phyloP scores from a whole-genome alignment of 2,797 vertebrate species.

The Natrix natrix region DNA sequence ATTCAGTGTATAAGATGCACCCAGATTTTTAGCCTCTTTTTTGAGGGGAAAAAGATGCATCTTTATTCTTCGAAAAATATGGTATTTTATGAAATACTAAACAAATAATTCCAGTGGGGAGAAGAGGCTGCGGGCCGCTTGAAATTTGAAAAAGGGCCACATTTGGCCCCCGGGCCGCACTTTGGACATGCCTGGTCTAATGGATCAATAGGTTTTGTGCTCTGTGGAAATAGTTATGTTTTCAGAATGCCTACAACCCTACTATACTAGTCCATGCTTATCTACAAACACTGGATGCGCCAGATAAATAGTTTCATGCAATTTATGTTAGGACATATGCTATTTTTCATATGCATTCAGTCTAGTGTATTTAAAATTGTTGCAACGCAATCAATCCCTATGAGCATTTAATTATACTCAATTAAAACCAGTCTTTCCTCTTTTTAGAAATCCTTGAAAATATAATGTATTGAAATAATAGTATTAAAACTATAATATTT shows the following conservation, averaged over 20 bases:
- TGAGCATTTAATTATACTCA: background rate
- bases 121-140: too few species aligned
- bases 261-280: slow-evolving; percentile 9
- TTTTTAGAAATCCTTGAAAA: background rate
- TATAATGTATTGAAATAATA: background rate
- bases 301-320: background rate
- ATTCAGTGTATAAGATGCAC: too few species aligned
- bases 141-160: too few species aligned
- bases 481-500: background rate
- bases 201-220: background rate
- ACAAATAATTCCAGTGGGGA: too few species aligned
- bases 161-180: too few species aligned
- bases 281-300: background rate
- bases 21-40: too few species aligned
- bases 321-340: background rate
- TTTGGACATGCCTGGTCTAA: background rate
- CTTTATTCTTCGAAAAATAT: too few species aligned
- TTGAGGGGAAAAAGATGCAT: too few species aligned
- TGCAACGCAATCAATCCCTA: background rate
- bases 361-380: background rate
- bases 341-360: background rate
- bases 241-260: background rate
- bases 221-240: background rate
- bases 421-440: background rate
- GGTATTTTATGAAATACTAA: too few species aligned